Conservation (phyloP, 2,888 invertebrate genomes). For the Heteropelma amictum region DNA sequence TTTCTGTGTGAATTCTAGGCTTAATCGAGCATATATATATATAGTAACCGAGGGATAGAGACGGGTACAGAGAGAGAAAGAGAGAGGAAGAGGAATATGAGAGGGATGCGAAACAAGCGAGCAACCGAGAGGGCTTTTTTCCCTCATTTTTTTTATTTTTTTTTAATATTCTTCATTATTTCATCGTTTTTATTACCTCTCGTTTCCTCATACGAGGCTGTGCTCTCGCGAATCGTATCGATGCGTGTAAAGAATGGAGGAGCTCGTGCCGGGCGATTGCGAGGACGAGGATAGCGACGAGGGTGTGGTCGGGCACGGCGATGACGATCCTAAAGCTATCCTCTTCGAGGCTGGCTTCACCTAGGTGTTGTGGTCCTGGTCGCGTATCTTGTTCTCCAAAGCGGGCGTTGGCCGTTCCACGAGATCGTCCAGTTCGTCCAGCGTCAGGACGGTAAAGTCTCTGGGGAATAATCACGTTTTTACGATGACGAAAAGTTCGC, state of each 20-base stretch:
- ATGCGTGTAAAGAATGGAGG: constrained; percentile 75
- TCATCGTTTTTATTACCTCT: constrained; percentile 22
- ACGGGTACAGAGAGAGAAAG: constrained; percentile 4
- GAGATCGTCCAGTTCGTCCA: constrained; percentile 81
- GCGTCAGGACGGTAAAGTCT: constrained; percentile 79
- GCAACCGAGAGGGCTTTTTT: background rate
- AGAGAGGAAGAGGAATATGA: background rate
- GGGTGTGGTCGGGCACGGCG: constrained; percentile 71
- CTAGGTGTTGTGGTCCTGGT: constrained; percentile 74
- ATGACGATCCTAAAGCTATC: constrained; percentile 67
- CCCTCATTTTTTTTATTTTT: background rate
- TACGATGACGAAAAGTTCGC: background rate
- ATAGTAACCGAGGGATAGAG: constrained; percentile 16
- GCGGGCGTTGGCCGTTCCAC: constrained; percentile 78
- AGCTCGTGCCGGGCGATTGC: constrained; percentile 73
- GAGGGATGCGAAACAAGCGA: background rate
- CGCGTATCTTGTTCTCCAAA: constrained; percentile 79
- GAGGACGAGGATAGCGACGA: constrained; percentile 73
- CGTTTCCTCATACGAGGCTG: constrained; percentile 70
- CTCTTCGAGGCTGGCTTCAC: constrained; percentile 72
- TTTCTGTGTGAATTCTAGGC: constrained; percentile 56
- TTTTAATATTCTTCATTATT: too few species aligned
- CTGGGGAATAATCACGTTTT: constrained; percentile 44
- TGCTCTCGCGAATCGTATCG: constrained; percentile 74
- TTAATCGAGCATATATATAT: constrained; percentile 48